These are phyloP conservation scores for Etia nguti DNA, from an alignment of 2,113 vertebrate species.

Conservation along the genomic window DNA sequence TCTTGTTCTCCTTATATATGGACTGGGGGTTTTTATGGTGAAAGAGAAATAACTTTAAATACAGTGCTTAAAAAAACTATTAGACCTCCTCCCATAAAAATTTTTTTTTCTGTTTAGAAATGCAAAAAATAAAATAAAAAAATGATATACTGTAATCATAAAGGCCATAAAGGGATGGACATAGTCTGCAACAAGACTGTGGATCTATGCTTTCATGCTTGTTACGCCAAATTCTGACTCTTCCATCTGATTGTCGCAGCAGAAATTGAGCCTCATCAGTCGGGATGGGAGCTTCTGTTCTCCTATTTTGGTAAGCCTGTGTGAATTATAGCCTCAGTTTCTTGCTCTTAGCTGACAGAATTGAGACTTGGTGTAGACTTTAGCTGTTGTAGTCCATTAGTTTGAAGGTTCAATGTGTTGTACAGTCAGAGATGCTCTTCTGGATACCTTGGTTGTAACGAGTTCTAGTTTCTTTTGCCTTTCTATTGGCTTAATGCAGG, in stretches of 20 bases:
- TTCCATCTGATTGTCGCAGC: fast-evolving
- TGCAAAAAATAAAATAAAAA: fast-evolving
- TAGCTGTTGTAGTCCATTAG: neutral
- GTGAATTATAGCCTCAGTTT: neutral
- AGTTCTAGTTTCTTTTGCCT: neutral
- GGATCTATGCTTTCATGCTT: neutral
- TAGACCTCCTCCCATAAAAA: neutral
- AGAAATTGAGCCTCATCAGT: fast-evolving
- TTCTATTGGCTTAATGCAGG: neutral
- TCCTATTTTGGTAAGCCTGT: neutral
- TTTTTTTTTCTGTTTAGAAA: neutral
- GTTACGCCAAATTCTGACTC: fast-evolving
- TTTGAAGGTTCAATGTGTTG: neutral
- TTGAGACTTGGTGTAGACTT: neutral
- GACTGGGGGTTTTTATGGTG: fast-evolving
- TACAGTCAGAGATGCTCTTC: neutral
- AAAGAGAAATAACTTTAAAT: neutral
- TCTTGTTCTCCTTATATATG: neutral
- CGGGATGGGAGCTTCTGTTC: neutral
- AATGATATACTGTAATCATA: neutral
- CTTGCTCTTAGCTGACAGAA: neutral
- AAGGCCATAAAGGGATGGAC: neutral
- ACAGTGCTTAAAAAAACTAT: neutral
- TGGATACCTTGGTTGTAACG: neutral
- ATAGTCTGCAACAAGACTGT: neutral